Evolutionary conservation across 2,113 vertebrate genomes (phyloP), one percentile per base, ranked within the genome.

Genomic region (Cebidichthys violaceus): DNA sequence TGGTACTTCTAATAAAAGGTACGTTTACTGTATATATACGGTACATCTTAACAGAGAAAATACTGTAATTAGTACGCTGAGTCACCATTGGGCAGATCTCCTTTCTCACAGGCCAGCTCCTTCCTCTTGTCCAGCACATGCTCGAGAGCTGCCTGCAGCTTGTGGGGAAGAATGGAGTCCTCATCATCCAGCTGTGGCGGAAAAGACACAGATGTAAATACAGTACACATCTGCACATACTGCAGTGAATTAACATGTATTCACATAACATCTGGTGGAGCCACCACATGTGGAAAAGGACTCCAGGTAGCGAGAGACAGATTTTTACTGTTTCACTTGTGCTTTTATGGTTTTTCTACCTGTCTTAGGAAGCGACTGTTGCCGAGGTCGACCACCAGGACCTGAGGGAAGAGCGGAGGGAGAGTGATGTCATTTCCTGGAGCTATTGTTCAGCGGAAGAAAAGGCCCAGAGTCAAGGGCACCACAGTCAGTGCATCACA

Each of bases 311-410:
- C 2, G 6, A 52, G 0, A 22, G n/a, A 59, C 13, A 31, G 27
- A 61, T 54, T 47, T 75, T n/a, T 31, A n/a, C 27, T 24, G 20
- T 43, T 24, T 2, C 65, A 27, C 41, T 20, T 15, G 5, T 29
- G 31, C 52, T 27, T 70, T 45, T 71, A 1, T 14, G 20, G n/a
- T 70, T 71, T 70, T 71, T 33, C 33, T 89, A 99, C 98, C 97
- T 99, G 98, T 77, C 97, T 94, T 77, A 99, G 95, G 95, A 98
- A 98, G 39, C 97, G 96, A 82, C 96, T 97, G 93, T 96, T 97
- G 91, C 97, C 96, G 7, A 99, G 98, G 93, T 99, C 97, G 5
- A 99, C 97, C 17, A 99, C 96, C 0, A 99, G 96, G 75, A 99
- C 98, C 97, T 99, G 87, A 82, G 86, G 81, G 0, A 69, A 85